Conservation (phyloP, 2,113 vertebrate genomes). For the Thinocorus orbignyianus region DNA sequence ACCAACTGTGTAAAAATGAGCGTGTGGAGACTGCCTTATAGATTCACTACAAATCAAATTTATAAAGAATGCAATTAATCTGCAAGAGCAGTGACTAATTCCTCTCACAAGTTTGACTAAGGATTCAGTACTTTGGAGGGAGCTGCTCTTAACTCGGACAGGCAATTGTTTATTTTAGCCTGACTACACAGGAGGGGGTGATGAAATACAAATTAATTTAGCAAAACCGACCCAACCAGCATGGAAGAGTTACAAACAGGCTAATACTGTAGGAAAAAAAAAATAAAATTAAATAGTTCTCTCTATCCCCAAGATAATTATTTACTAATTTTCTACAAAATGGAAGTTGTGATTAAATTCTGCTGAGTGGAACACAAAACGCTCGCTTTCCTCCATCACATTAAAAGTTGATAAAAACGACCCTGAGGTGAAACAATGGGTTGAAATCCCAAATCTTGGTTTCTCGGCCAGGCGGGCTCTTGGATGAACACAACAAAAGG, state of each 20-base stretch:
- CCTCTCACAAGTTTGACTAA: not conserved
- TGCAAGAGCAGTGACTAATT: not conserved
- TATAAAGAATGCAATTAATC: constrained; percentile 15
- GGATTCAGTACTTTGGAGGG: not conserved
- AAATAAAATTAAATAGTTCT: not conserved
- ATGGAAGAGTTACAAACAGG: not conserved
- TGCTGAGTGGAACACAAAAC: not conserved
- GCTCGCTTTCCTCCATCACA: not conserved
- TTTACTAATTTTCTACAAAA: constrained; percentile 27
- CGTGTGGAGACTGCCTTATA: not conserved
- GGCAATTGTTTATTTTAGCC: not conserved
- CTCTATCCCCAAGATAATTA: not conserved
- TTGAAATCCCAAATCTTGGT: not conserved
- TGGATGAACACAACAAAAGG: not conserved
- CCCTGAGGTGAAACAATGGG: constrained; percentile 27
- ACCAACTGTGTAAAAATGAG: not conserved
- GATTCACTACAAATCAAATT: constrained; percentile 10
- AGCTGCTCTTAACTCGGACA: not conserved
- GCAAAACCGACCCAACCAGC: not conserved
- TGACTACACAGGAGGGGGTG: not conserved
- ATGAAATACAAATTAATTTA: not conserved
- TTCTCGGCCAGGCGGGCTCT: not conserved
- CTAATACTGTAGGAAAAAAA: not conserved
- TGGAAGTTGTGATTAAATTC: constrained; percentile 28
- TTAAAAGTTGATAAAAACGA: constrained; percentile 52